phyloP scores from a whole-genome alignment of 2,797 vertebrate species.

The Columba guinea region DNA sequence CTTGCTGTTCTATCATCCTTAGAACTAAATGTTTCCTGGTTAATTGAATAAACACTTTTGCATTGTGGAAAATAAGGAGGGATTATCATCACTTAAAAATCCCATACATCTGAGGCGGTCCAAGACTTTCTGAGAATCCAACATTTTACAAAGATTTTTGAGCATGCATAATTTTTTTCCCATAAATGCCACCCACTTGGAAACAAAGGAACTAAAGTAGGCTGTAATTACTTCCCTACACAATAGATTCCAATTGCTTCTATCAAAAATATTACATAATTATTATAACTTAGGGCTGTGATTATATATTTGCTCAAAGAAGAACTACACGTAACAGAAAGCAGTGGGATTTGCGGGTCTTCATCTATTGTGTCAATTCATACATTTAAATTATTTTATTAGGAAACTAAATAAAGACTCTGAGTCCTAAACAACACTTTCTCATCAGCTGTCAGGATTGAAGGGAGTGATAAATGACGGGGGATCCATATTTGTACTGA shows the following conservation, averaged over 20 bases:
- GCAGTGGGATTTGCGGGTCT: constrained; percentile 13
- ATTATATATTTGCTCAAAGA: constrained; percentile 69
- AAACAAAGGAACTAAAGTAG: constrained; percentile 57
- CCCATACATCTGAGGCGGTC: neutral
- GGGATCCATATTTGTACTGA: neutral
- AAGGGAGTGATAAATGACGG: neutral
- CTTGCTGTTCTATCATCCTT: neutral
- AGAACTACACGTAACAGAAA: constrained; percentile 47
- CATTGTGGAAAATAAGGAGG: neutral
- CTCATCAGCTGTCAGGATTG: constrained; percentile 9
- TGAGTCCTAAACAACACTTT: constrained; percentile 13
- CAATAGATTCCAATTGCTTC: constrained; percentile 63
- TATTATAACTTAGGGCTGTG: constrained; percentile 62
- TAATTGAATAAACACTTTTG: neutral
- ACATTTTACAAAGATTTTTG: constrained; percentile 17
- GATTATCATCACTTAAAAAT: neutral
- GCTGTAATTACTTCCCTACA: constrained; percentile 65
- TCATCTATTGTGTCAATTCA: constrained; percentile 50
- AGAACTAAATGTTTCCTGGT: neutral
- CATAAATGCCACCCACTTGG: constrained; percentile 56
- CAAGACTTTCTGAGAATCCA: constrained; percentile 17
- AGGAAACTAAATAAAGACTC: constrained; percentile 41
- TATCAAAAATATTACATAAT: constrained; percentile 74
- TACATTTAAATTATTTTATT: constrained; percentile 64
- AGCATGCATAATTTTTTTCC: constrained; percentile 36